Conservation (phyloP, 2,113 vertebrate genomes). For the Geococcyx californianus region DNA sequence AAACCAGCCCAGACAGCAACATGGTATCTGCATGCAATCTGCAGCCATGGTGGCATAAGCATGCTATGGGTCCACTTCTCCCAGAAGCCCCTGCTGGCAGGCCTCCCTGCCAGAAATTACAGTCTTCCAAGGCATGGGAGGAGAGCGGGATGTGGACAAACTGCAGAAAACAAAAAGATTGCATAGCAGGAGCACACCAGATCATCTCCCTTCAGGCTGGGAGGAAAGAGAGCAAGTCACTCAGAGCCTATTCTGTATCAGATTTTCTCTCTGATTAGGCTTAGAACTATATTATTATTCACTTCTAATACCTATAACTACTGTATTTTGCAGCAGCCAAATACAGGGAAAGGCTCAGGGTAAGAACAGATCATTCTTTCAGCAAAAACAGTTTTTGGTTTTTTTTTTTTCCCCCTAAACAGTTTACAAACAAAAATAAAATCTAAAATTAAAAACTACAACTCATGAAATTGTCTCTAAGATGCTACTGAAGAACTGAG, state of each 20-base stretch:
- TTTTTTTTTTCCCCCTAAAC: neutral
- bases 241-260: neutral
- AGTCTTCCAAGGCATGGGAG: neutral
- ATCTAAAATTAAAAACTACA: neutral
- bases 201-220: neutral
- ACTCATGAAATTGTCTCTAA: neutral
- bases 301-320: neutral
- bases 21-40: neutral
- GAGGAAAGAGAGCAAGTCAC: neutral
- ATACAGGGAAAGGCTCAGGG: neutral
- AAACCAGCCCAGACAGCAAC: neutral
- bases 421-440: neutral
- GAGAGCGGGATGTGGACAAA: neutral
- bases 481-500: neutral
- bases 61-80: neutral
- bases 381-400: neutral
- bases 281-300: neutral
- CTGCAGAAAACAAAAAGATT: neutral
- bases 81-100: neutral
- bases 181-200: neutral
- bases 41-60: neutral
- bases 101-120: neutral
- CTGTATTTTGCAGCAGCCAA: neutral
- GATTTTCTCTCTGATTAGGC: neutral
- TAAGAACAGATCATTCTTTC: neutral